Base-by-base conservation (phyloP, 2,797 vertebrate genomes). In the Balearica regulorum region DNA sequence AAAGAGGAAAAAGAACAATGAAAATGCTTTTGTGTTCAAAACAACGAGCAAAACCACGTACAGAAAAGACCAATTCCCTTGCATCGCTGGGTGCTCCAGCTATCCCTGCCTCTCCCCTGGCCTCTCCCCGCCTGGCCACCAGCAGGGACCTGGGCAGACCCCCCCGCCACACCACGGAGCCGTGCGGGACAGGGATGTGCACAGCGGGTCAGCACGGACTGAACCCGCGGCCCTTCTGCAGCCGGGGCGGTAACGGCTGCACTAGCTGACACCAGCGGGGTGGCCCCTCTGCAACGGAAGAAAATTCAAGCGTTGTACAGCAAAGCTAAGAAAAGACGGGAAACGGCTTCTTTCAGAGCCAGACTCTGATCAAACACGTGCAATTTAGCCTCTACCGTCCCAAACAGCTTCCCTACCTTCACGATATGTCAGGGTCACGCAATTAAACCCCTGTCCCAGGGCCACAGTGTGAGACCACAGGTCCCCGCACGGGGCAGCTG, bases 401-500 rank as follows among this genome's bases (percentile, higher is more conserved):
- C 53, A 53, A 18, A 43, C 0, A 73, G 51, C 61, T 37, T 43
- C 83, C 29, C 69, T 29, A 9, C 55, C 65, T 31, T 29, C 65
- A 25, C 0, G 6, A 21, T 37, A 16, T 61, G 16, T 17, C 87
- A 33, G 29, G 68, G 66, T n/a, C 37, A n/a, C 4, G 10, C 37
- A 29, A 11, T 21, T 11, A 6, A 87, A 70, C 11, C 26, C 46
- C 26, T 26, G 1, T 4, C 65, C 55, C 69, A 22, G 10, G 43
- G 39, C 44, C 65, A 53, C 44, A 6, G 53, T 10, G 31, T 13
- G 46, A 73, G 53, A 53, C 10, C 31, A 16, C 17, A 28, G 62
- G 51, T 70, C 29, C 49, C 51, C 4, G 5, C 1, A 7, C 3
- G 11, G 64, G 54, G 69, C 62, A 76, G 58, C 43, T 0, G 0